These are phyloP conservation scores for Uromys caudimaculatus DNA, from an alignment of 2,797 vertebrate genomes.

Conservation along the genomic window DNA sequence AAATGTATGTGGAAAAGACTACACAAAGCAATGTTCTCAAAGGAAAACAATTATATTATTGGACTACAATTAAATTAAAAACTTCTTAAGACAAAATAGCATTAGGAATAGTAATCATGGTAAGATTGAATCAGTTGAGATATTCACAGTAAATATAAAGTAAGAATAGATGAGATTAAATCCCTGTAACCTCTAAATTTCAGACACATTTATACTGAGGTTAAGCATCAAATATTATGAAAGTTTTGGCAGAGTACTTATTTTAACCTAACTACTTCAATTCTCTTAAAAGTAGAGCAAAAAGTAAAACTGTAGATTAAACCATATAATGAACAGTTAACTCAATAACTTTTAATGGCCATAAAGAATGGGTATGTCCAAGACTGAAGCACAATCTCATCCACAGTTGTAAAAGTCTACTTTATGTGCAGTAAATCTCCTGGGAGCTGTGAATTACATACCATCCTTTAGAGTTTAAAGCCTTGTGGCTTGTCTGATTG, in stretches of 20 bases:
- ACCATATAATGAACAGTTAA: constrained; percentile 78
- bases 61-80: constrained; percentile 23
- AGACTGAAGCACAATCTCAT: constrained; percentile 63
- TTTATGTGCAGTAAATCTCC: constrained; percentile 78
- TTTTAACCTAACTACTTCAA: constrained; percentile 58
- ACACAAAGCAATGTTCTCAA: not conserved
- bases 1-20: not conserved
- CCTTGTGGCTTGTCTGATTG: constrained; percentile 64
- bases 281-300: constrained; percentile 67
- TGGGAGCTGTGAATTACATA: constrained; percentile 53
- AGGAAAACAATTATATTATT: not conserved
- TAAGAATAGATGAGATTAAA: not conserved
- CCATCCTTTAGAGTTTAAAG: constrained; percentile 45
- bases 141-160: not conserved
- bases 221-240: constrained; percentile 57
- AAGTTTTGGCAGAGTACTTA: constrained; percentile 61
- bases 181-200: not conserved
- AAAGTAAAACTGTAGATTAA: constrained; percentile 72
- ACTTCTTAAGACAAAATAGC: not conserved
- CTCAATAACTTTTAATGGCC: constrained; percentile 82
- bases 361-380: constrained; percentile 70
- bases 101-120: not conserved
- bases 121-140: not conserved
- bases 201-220: constrained; percentile 42
- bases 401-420: constrained; percentile 72